phyloP scores from a whole-genome alignment of 92 coral and sea anemone genomes.

The Epizoanthus ramosus region DNA sequence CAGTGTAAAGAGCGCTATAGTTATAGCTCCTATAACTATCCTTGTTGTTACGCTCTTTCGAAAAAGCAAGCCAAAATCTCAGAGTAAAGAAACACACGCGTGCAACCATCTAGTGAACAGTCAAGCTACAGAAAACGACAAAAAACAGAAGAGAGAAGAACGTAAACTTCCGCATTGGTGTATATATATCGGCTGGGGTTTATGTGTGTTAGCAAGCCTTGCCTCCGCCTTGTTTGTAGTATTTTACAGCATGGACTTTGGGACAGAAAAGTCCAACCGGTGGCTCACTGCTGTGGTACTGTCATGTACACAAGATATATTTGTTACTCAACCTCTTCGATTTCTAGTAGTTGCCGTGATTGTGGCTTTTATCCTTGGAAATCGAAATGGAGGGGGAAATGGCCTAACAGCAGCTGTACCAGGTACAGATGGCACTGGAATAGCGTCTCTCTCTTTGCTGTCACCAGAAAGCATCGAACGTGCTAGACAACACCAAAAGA shows the following conservation, averaged over 20 bases:
- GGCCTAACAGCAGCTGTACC: not conserved
- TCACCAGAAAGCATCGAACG: slow-evolving; percentile 16
- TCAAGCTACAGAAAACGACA: not conserved
- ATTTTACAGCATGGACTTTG: slow-evolving; percentile 46
- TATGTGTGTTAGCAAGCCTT: slow-evolving; percentile 38
- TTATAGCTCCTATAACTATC: slow-evolving; percentile 37
- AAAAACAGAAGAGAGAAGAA: not conserved
- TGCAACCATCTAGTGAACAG: not conserved
- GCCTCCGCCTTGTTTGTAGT: slow-evolving; percentile 49
- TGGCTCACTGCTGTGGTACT: slow-evolving; percentile 54
- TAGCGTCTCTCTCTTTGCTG: slow-evolving; percentile 24
- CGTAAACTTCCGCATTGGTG: slow-evolving; percentile 50
- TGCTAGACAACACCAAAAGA: slow-evolving; percentile 26
- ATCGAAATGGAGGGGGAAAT: not conserved
- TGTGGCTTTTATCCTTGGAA: slow-evolving; percentile 12
- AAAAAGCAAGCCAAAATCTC: slow-evolving; percentile 33
- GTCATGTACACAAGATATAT: slow-evolving; percentile 47
- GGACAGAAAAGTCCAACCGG: slow-evolving; percentile 55
- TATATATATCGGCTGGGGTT: slow-evolving; percentile 46
- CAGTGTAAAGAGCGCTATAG: slow-evolving; percentile 40
- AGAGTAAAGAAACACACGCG: not conserved
- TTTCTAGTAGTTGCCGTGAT: slow-evolving; percentile 32
- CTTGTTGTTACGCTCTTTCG: slow-evolving; percentile 43
- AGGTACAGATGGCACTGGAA: not conserved
- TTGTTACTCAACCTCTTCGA: slow-evolving; percentile 50